These are phyloP conservation scores for Melozone crissalis DNA, from an alignment of 2,113 vertebrate species.

Conservation along the genomic window DNA sequence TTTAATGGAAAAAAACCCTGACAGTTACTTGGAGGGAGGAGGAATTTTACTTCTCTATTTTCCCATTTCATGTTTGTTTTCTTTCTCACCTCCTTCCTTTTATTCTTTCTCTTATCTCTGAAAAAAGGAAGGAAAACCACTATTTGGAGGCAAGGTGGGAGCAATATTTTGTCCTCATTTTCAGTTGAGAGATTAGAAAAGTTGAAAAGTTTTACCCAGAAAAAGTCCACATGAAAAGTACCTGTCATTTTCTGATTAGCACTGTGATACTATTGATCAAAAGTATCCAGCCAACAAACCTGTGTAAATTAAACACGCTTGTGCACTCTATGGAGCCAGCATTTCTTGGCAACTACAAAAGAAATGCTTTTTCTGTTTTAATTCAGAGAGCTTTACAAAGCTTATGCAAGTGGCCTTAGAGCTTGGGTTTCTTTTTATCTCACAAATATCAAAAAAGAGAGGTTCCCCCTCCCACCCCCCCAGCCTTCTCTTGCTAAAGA, in stretches of 20 bases:
- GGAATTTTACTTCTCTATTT: neutral
- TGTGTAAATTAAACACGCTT: neutral
- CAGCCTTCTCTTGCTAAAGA: neutral
- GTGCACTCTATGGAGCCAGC: neutral
- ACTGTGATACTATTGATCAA: neutral
- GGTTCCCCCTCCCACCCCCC: neutral
- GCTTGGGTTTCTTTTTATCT: conserved; percentile 6
- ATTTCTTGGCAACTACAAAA: conserved; percentile 2
- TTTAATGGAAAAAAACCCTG: neutral
- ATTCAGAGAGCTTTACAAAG: neutral
- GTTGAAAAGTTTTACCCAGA: neutral
- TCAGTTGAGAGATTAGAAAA: neutral
- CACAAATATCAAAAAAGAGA: neutral
- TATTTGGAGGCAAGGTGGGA: neutral
- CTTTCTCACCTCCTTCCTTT: neutral
- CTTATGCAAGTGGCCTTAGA: neutral
- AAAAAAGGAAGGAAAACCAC: neutral
- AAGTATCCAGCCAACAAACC: neutral
- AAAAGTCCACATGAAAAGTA: neutral
- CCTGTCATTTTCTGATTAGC: conserved; percentile 12
- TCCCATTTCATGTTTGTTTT: neutral
- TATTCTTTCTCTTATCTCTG: neutral
- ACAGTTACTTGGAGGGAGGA: neutral
- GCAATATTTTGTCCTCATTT: neutral
- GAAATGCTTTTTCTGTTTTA: neutral